Percentiles rank a stretch among this genome's conserved stretches.
Evolutionary conservation across 2,113 vertebrate species (phyloP).

Genomic region (Onychorhynchus coronatus): DNA sequence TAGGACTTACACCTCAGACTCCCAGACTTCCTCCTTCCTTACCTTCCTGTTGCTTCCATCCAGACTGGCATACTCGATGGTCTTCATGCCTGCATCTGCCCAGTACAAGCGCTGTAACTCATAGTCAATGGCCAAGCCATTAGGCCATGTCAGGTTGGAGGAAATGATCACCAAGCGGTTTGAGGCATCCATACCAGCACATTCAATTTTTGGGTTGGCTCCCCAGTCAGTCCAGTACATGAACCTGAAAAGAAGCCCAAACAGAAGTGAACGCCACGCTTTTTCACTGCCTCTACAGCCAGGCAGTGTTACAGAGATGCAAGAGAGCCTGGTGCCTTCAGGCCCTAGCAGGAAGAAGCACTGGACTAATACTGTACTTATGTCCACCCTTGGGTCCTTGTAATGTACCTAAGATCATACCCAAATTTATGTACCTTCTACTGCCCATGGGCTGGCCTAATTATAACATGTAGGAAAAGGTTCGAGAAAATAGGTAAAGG

Average conservation of each 20-base stretch:
- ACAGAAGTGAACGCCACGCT: background rate
- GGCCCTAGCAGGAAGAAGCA: background rate
- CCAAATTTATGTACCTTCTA: background rate
- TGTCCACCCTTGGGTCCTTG: background rate
- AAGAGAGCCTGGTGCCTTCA: background rate
- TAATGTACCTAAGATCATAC: background rate
- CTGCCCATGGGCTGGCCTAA: background rate
- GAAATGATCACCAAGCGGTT: constrained; percentile 91
- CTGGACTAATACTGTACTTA: background rate
- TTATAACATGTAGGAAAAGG: background rate
- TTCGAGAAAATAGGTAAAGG: background rate
- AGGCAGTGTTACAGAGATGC: background rate
- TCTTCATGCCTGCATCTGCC: constrained; percentile 98
- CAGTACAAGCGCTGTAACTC: constrained; percentile 90
- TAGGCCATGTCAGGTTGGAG: constrained; percentile 96
- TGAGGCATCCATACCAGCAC: constrained; percentile 96
- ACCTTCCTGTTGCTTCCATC: constrained; percentile 92
- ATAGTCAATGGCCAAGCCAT: constrained; percentile 95
- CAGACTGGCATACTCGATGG: constrained; percentile 90
- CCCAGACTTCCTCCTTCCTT: background rate
- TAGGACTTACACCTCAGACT: background rate
- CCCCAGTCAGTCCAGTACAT: constrained; percentile 99
- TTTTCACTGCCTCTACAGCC: background rate
- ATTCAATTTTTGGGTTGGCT: constrained; percentile 95
- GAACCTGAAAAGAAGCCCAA: constrained; percentile 75